These are phyloP conservation scores for Pogoniulus pusillus DNA, from an alignment of 2,797 vertebrate genomes.

Conservation along the genomic window DNA sequence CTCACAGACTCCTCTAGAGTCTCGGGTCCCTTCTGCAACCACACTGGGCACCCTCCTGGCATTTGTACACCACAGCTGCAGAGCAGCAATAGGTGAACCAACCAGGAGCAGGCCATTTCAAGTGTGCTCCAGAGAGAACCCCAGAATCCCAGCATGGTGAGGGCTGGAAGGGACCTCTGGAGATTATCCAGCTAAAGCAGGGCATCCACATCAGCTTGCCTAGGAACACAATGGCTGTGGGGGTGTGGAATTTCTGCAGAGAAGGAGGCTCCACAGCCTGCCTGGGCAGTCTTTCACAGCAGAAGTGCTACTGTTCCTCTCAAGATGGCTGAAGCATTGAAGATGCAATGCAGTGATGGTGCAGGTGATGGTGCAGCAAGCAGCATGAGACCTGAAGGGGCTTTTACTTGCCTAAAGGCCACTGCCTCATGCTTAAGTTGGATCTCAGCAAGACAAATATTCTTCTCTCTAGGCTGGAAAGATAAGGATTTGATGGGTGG, in stretches of 20 bases:
- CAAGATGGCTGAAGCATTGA: not conserved
- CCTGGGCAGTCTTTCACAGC: not conserved
- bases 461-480: too few relatives aligned
- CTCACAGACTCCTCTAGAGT: not conserved
- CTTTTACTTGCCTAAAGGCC: not conserved
- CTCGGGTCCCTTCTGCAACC: not conserved
- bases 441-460: not conserved
- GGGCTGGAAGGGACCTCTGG: too few relatives aligned
- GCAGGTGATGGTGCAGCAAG: not conserved
- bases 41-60: rapidly evolving
- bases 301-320: not conserved
- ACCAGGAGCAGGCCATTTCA: not conserved
- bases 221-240: too few relatives aligned
- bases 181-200: too few relatives aligned
- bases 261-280: too few relatives aligned
- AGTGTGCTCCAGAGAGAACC: not conserved
- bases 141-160: too few relatives aligned
- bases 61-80: rapidly evolving
- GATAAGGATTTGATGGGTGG: too few relatives aligned
- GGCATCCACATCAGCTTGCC: too few relatives aligned
- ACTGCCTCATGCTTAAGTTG: not conserved
- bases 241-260: too few relatives aligned
- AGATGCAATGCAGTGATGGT: not conserved
- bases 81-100: not conserved
- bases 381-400: not conserved